phyloP scores from a whole-genome alignment of 2,888 invertebrate genomes.

The Drosophila histrio region DNA sequence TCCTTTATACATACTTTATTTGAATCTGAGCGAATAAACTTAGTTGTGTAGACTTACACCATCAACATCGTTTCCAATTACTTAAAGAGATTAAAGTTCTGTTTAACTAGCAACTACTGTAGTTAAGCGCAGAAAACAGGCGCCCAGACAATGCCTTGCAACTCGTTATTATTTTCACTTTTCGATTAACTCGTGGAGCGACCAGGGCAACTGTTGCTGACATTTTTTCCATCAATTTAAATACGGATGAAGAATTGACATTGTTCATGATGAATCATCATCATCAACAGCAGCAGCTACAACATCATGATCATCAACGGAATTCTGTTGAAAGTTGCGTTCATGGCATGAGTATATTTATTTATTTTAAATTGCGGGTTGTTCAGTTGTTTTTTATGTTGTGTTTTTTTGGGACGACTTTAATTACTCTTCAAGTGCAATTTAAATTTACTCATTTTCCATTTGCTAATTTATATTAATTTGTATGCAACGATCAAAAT shows the following conservation, averaged over 20 bases:
- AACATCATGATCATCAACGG: constrained; percentile 15
- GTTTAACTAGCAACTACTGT: neutral
- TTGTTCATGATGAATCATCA: constrained; percentile 15
- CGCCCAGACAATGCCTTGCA: neutral
- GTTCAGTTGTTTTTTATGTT: constrained; percentile 4
- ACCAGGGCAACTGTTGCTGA: constrained; percentile 59
- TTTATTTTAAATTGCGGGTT: constrained; percentile 24
- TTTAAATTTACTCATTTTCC: constrained; percentile 11
- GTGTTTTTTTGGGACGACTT: neutral
- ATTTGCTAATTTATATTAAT: constrained; percentile 55
- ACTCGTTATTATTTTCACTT: constrained; percentile 40
- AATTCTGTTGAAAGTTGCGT: constrained; percentile 2
- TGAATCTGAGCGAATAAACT: too few relatives aligned
- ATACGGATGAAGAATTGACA: constrained; percentile 30
- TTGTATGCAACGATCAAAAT: constrained; percentile 38
- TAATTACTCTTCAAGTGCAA: constrained; percentile 49
- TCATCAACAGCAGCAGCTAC: neutral
- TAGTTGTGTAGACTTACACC: too few relatives aligned
- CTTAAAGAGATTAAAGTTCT: neutral
- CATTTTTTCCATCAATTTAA: constrained; percentile 72
- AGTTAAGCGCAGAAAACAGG: neutral
- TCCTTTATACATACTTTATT: too few relatives aligned
- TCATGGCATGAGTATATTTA: constrained; percentile 3
- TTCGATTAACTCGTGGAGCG: constrained; percentile 51
- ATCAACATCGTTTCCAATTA: too few relatives aligned